Percentiles rank a stretch among this genome's conserved stretches.
Conservation (phyloP, 1,140 invertebrate species). For the Temnothorax longispinosus region DNA sequence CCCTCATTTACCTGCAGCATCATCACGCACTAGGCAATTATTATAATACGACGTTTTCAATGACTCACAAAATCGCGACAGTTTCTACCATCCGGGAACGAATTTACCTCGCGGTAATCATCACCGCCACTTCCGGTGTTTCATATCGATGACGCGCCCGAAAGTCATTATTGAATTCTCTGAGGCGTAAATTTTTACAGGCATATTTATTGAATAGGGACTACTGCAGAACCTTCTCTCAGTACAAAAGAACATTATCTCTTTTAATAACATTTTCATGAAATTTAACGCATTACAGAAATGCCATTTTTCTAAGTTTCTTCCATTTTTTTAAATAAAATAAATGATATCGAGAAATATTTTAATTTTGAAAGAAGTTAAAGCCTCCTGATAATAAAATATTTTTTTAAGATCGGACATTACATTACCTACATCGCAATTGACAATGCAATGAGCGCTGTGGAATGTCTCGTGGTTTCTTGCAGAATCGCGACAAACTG, state of each 20-base stretch:
- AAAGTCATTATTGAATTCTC: constrained; percentile 27
- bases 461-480: neutral
- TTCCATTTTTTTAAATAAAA: neutral
- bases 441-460: neutral
- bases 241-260: neutral
- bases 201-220: constrained; percentile 3
- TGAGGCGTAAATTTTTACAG: constrained; percentile 35
- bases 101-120: constrained; percentile 16
- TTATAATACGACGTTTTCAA: constrained; percentile 2
- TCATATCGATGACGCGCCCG: constrained; percentile 23
- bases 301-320: neutral
- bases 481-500: neutral
- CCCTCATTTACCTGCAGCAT: neutral
- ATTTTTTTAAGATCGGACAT: neutral
- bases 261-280: neutral
- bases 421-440: too few relatives aligned
- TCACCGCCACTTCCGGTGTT: constrained; percentile 28
- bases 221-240: neutral
- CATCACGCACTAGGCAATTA: constrained; percentile 17
- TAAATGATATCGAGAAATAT: neutral
- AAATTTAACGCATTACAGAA: neutral
- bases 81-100: neutral
- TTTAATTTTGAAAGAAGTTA: neutral
- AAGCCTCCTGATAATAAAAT: neutral
- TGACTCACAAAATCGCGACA: constrained; percentile 53